A percentile compares a stretch with the other conserved stretches of the same genome.
Conservation (phyloP, 2,113 vertebrate genomes). For the Clarias macrocephalus region DNA sequence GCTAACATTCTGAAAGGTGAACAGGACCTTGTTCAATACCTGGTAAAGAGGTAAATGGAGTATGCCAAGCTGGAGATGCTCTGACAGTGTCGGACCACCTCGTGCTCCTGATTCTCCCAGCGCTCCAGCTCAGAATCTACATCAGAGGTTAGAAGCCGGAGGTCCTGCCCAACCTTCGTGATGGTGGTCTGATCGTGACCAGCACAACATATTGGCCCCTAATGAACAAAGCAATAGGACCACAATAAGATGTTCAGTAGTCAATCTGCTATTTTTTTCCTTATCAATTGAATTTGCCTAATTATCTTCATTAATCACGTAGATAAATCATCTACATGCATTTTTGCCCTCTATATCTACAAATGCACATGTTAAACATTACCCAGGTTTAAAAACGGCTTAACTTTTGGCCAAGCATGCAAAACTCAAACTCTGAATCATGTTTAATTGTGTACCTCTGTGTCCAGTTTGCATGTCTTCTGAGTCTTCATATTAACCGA, state of each 20-base stretch:
- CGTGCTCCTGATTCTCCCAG: constrained; percentile 93
- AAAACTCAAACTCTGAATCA: background rate
- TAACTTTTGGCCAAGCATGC: too few relatives aligned
- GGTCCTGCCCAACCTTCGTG: constrained; percentile 89
- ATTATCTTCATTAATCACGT: background rate
- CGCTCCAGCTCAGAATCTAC: constrained; percentile 89
- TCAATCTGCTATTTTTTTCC: background rate
- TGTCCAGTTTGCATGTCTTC: constrained; percentile 88
- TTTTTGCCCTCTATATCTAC: background rate
- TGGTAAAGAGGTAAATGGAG: constrained; percentile 94
- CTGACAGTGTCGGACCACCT: constrained; percentile 81
- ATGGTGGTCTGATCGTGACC: constrained; percentile 88
- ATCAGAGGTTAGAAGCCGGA: constrained; percentile 87
- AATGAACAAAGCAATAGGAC: background rate
- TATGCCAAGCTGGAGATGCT: constrained; percentile 92
- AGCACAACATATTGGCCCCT: constrained; percentile 11
- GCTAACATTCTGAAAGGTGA: background rate
- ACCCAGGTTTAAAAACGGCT: background rate
- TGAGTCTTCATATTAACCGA: constrained; percentile 84
- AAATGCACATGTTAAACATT: background rate
- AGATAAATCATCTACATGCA: background rate
- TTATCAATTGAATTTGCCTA: background rate
- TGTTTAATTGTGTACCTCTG: constrained; percentile 78
- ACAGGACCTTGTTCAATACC: constrained; percentile 69
- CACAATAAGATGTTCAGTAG: background rate